Base-by-base conservation (phyloP, 2,797 vertebrate species). In the Margarornis squamiger region DNA sequence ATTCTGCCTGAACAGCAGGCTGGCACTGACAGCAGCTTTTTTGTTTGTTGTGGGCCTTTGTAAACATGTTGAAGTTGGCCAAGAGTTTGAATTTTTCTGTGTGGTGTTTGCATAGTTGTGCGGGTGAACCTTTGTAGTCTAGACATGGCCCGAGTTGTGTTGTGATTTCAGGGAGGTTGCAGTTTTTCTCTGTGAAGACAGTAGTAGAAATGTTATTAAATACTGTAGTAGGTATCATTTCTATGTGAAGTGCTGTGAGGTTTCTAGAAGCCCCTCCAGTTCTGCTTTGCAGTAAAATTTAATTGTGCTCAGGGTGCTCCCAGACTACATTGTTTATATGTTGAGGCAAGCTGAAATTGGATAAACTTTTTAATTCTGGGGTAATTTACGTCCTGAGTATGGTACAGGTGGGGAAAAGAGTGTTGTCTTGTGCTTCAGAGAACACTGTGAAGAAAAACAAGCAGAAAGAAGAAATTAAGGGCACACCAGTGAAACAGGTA, bases 281-380 rank as follows among this genome's bases (percentile, higher is more conserved):
- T 81, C 66, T 91, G 79, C 86, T 78, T 58, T 52, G 73, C 70
- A 93, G 73, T 83, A 59, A 58, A 92, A 81, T 34, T 74, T 68
- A 49, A 78, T 84, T 74, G 72, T 88, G 87, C 72, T 88, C 94
- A 67, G 62, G 83, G 65, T 86, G 94, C 62, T 93, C 14, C 57
- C 84, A 78, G 61, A 46, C 14, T 80, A 55, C 30, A 9, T 54
- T 57, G 52, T 76, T 90, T 73, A 59, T 81, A 45, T 52, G 63
- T 80, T 77, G 82, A 91, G 57, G 49, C 81, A 68, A 92, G 68
- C 65, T 86, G 68, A 80, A 86, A 92, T 34, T 29, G 58, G 79
- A 85, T 76, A 75, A 75, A 91, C 74, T 71, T 95, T 38, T 86
- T 58, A 49, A 73, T 86, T 91, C 39, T 32, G 57, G 20, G 32